phyloP scores from a whole-genome alignment of 2,113 vertebrate species.

The Oryzias woworae region DNA sequence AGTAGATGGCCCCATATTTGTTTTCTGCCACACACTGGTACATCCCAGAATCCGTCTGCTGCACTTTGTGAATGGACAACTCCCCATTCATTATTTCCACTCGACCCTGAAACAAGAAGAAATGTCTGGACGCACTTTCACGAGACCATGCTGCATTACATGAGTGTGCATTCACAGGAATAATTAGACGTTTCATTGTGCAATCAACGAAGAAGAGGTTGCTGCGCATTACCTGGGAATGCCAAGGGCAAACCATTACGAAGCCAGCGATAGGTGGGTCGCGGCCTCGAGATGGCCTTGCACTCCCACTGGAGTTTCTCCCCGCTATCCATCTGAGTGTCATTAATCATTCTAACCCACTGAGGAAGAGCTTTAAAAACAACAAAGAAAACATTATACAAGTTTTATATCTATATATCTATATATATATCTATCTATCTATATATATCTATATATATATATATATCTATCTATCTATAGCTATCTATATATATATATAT shows the following conservation, averaged over 20 bases:
- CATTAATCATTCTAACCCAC: slow-evolving; percentile 92
- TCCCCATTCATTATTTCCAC: slow-evolving; percentile 86
- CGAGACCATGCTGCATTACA: not conserved
- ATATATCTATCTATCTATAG: no score
- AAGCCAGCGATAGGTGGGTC: slow-evolving; percentile 91
- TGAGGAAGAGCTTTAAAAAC: slow-evolving; percentile 85
- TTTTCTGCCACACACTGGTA: slow-evolving; percentile 96
- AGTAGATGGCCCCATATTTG: slow-evolving; percentile 87
- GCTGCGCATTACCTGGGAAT: slow-evolving; percentile 78
- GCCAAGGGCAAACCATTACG: slow-evolving; percentile 84
- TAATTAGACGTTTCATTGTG: slow-evolving; percentile 30
- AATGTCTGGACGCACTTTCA: not conserved
- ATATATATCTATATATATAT: no score
- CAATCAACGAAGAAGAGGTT: slow-evolving; percentile 14
- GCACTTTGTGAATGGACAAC: slow-evolving; percentile 84
- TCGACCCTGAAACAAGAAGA: slow-evolving; percentile 82
- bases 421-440: no score
- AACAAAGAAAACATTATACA: slow-evolving; percentile 22
- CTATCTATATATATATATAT: no score
- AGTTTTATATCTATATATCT: slow-evolving; percentile 16
- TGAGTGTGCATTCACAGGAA: not conserved
- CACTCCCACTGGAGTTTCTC: slow-evolving; percentile 93
- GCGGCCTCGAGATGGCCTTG: slow-evolving; percentile 88
- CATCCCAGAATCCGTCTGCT: slow-evolving; percentile 92
- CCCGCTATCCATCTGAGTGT: slow-evolving; percentile 92